These are phyloP conservation scores for Tenthredo distinguenda DNA, from an alignment of 2,888 invertebrate genomes.

Conservation along the genomic window DNA sequence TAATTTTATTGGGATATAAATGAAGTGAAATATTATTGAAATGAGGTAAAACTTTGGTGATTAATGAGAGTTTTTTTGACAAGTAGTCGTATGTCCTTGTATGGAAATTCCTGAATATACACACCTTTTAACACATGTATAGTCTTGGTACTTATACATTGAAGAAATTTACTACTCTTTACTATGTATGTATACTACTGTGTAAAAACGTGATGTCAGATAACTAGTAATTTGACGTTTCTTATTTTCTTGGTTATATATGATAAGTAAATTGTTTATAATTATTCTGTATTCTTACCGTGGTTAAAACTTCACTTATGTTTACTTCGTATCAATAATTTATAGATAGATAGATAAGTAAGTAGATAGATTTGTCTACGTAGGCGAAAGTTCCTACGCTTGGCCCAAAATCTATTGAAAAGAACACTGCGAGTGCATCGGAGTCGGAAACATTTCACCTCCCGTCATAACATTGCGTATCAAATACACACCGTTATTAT, in stretches of 20 bases:
- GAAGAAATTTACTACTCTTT: conserved; percentile 12
- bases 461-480: conserved; percentile 41
- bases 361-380: conserved; percentile 36
- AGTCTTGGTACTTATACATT: not conserved
- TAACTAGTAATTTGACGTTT: conserved; percentile 44
- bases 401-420: conserved; percentile 33
- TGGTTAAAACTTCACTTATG: conserved; percentile 28
- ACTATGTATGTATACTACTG: conserved; percentile 13
- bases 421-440: conserved; percentile 59
- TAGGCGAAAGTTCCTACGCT: conserved; percentile 50
- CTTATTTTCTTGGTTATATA: conserved; percentile 44
- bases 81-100: conserved; percentile 5
- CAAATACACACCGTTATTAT: conserved; percentile 39
- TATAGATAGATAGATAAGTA: not conserved
- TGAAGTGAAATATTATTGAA: not conserved
- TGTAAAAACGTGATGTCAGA: not conserved
- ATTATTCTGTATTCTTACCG: not conserved
- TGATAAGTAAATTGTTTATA: not conserved
- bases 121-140: conserved; percentile 12
- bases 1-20: not conserved
- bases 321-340: not conserved
- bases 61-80: not conserved
- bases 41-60: not conserved
- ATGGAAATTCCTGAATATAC: conserved; percentile 15
- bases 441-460: conserved; percentile 52